These are phyloP conservation scores for Helostoma temminkii DNA, from an alignment of 2,797 vertebrate species.

Conservation along the genomic window DNA sequence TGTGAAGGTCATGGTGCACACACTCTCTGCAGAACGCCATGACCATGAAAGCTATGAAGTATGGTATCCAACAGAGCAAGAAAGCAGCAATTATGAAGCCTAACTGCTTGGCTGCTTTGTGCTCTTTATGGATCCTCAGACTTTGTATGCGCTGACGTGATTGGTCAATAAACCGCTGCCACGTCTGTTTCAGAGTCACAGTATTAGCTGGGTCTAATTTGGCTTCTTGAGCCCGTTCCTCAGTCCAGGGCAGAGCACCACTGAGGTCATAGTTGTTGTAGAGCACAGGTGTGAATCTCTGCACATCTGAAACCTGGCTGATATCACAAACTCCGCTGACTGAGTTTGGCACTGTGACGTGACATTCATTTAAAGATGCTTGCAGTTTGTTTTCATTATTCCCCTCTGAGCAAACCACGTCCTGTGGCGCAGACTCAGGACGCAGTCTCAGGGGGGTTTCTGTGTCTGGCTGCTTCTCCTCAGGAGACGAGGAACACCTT, in stretches of 20 bases:
- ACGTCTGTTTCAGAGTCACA: conserved; percentile 86
- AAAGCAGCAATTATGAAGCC: conserved; percentile 95
- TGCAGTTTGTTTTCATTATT: conserved; percentile 71
- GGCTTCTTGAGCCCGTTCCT: conserved; percentile 50
- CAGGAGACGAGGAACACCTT: conserved; percentile 57
- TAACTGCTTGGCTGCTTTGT: conserved; percentile 94
- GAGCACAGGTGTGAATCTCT: conserved; percentile 78
- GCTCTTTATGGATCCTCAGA: conserved; percentile 88
- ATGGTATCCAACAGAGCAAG: conserved; percentile 96
- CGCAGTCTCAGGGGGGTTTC: conserved; percentile 49
- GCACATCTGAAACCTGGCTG: conserved; percentile 76
- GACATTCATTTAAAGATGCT: conserved; percentile 78
- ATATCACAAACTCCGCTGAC: conserved; percentile 73
- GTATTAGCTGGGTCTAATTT: conserved; percentile 72
- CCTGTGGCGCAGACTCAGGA: conserved; percentile 49
- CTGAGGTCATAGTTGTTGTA: conserved; percentile 62
- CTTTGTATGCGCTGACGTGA: conserved; percentile 84
- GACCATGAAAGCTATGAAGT: conserved; percentile 94
- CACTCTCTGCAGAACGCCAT: conserved; percentile 88
- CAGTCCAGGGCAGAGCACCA: conserved; percentile 60
- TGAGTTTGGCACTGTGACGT: conserved; percentile 75
- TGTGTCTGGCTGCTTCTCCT: conserved; percentile 56
- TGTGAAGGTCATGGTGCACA: conserved; percentile 87
- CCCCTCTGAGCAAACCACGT: conserved; percentile 55
- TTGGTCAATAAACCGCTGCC: conserved; percentile 87